Conservation (phyloP, 1,140 invertebrate genomes). For the Stratiolaelaps scimitus region DNA sequence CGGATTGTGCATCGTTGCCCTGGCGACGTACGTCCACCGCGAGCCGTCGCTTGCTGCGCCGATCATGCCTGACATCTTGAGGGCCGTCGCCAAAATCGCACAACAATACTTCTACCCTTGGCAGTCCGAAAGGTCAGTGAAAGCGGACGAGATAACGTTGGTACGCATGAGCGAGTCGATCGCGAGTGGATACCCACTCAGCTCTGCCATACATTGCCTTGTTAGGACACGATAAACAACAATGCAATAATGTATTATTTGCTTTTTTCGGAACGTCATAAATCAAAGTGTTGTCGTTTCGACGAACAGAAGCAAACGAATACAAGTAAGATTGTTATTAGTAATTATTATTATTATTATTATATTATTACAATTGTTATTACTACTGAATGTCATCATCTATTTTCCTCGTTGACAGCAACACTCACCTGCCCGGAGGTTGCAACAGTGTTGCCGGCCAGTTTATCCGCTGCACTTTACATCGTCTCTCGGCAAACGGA, state of each 20-base stretch:
- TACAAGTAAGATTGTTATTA: too few relatives aligned
- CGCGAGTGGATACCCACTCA: too few relatives aligned
- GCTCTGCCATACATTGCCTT: too few relatives aligned
- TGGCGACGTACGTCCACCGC: conserved; percentile 89
- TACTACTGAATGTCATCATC: background rate
- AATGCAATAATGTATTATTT: too few relatives aligned
- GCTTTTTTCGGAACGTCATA: too few relatives aligned
- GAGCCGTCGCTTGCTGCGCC: conserved; percentile 84
- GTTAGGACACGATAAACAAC: too few relatives aligned
- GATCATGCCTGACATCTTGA: conserved; percentile 76
- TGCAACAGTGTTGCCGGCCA: conserved; percentile 87
- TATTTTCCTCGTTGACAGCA: conserved; percentile 40
- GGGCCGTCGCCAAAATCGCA: conserved; percentile 59
- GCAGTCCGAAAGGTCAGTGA: conserved; percentile 60
- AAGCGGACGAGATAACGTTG: too few relatives aligned
- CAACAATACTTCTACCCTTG: conserved; percentile 50
- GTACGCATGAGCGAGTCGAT: too few relatives aligned
- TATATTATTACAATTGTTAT: too few relatives aligned
- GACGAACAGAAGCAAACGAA: too few relatives aligned
- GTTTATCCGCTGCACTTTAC: conserved; percentile 86
- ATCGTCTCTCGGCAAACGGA: conserved; percentile 88
- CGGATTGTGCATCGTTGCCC: conserved; percentile 77
- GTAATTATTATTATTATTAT: too few relatives aligned
- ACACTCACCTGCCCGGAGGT: conserved; percentile 70
- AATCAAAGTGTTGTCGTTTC: too few relatives aligned